A percentile compares a stretch with the other conserved stretches of the same genome.
These are phyloP conservation scores for Steinernema scapterisci DNA, from an alignment of 2,888 invertebrate species.

Conservation along the genomic window DNA sequence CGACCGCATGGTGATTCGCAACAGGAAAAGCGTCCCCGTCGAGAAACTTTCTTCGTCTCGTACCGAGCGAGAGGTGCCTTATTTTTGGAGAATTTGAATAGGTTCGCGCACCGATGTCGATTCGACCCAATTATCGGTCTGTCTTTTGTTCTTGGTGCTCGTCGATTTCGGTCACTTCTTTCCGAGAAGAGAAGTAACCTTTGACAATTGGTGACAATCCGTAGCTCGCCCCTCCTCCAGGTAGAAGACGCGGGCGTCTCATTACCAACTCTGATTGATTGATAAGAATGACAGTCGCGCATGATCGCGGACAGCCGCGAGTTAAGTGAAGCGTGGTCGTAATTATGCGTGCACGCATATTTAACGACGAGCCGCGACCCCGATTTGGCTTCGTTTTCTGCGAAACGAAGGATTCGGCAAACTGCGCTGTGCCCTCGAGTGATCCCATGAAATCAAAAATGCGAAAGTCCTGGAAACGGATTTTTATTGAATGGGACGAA, in stretches of 20 bases:
- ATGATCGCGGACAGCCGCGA: background rate
- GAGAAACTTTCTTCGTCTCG: background rate
- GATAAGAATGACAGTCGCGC: background rate
- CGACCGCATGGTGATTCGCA: constrained; percentile 19
- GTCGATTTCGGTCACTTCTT: constrained; percentile 32
- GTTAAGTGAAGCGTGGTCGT: background rate
- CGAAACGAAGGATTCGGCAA: too few species aligned
- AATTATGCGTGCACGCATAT: constrained; percentile 24
- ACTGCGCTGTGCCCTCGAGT: too few species aligned
- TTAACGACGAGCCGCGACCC: background rate
- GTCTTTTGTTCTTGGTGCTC: constrained; percentile 23
- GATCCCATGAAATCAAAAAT: background rate
- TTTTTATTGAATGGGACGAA: background rate
- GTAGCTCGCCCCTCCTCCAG: constrained; percentile 6
- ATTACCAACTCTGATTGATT: background rate
- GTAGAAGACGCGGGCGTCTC: background rate
- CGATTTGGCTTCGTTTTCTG: background rate
- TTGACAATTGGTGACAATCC: constrained; percentile 26
- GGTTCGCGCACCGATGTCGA: constrained; percentile 24
- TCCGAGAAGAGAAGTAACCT: background rate
- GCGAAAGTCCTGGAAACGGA: background rate
- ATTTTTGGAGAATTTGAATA: constrained; percentile 29
- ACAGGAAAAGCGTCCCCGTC: constrained; percentile 7
- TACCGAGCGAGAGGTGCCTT: constrained; percentile 3
- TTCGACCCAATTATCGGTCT: constrained; percentile 24